phyloP scores from a whole-genome alignment of 2,888 invertebrate species.

The Drosophila cracens region DNA sequence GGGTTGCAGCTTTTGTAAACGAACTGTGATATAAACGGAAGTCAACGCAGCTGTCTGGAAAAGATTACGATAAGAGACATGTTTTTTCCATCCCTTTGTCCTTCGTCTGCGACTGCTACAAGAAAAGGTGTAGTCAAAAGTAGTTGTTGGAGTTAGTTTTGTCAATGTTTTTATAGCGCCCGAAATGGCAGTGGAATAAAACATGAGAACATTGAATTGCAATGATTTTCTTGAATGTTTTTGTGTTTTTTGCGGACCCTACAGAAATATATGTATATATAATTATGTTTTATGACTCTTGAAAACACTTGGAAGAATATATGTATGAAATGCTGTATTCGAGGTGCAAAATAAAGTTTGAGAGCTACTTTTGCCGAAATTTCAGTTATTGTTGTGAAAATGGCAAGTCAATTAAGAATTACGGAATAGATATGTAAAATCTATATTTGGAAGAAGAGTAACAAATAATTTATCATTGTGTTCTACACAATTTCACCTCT shows the following conservation, averaged over 20 bases:
- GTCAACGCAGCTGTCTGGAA: slow-evolving; percentile 77
- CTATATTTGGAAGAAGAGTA: background rate
- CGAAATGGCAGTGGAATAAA: slow-evolving; percentile 31
- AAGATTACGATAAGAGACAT: slow-evolving; percentile 76
- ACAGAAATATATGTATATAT: slow-evolving; percentile 6
- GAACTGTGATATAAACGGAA: slow-evolving; percentile 64
- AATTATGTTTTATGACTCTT: background rate
- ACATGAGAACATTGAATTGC: slow-evolving; percentile 30
- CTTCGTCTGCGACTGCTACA: slow-evolving; percentile 8
- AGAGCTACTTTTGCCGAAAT: background rate
- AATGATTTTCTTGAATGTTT: slow-evolving; percentile 11
- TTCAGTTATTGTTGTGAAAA: background rate
- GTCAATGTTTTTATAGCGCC: slow-evolving; percentile 22
- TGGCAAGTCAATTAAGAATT: background rate
- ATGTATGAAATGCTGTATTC: background rate
- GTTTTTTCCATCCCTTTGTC: slow-evolving; percentile 36
- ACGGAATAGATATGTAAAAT: background rate
- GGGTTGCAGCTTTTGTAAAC: slow-evolving; percentile 15
- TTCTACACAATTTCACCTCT: background rate
- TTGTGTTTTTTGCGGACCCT: background rate
- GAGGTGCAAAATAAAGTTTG: background rate
- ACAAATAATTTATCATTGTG: background rate
- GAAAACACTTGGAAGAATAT: background rate
- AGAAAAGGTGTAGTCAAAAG: slow-evolving; percentile 21
- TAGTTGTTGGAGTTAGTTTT: slow-evolving; percentile 38